Conservation (phyloP, 2,888 invertebrate species). For the Lingula anatina region DNA sequence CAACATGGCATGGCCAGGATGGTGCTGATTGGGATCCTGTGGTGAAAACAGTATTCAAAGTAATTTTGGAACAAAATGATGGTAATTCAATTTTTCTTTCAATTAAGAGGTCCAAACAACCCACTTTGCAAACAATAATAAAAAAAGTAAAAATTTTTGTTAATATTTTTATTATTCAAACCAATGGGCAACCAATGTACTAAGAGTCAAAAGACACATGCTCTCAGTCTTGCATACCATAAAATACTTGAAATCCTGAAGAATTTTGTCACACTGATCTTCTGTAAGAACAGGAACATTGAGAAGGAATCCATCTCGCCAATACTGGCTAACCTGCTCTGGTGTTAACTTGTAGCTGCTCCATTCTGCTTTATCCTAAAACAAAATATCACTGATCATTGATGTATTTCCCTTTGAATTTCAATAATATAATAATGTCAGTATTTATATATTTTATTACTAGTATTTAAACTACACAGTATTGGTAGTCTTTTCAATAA, state of each 20-base stretch:
- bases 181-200: too few relatives aligned
- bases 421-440: too few relatives aligned
- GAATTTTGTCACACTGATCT: conserved; percentile 34
- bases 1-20: conserved; percentile 35
- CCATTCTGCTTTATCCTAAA: conserved; percentile 20
- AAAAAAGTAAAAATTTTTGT: too few relatives aligned
- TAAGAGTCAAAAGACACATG: too few relatives aligned
- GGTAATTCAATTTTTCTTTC: too few relatives aligned
- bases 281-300: conserved; percentile 31
- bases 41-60: background rate
- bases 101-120: too few relatives aligned
- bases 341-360: conserved; percentile 16
- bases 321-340: conserved; percentile 30
- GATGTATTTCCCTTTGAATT: too few relatives aligned
- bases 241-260: conserved; percentile 35
- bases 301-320: conserved; percentile 35
- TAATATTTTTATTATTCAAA: too few relatives aligned
- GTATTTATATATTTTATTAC: too few relatives aligned
- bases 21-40: conserved; percentile 21
- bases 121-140: too few relatives aligned
- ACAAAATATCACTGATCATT: background rate
- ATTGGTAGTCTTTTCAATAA: background rate
- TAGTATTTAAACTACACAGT: background rate
- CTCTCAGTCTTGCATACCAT: conserved; percentile 21
- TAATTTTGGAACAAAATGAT: background rate